Conservation (phyloP, 2,888 invertebrate genomes). For the Drosophila aldrichi region DNA sequence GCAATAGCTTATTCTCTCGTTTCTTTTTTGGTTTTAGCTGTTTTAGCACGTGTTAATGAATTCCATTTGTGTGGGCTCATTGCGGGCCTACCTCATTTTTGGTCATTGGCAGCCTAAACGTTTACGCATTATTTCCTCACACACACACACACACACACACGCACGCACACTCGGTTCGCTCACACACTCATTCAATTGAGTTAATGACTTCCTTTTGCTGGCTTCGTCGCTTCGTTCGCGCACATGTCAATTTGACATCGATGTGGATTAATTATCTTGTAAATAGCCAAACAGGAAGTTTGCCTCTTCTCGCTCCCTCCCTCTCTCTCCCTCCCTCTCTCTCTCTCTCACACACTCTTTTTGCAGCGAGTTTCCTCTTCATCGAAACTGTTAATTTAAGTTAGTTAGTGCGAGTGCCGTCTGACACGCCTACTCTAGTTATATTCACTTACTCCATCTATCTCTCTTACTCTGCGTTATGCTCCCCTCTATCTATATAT, state of each 20-base stretch:
- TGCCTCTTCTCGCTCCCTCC: neutral
- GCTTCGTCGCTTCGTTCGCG: slow-evolving; percentile 16
- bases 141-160: slow-evolving; percentile 11
- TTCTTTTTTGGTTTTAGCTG: neutral
- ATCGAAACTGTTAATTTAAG: neutral
- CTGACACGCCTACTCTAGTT: neutral
- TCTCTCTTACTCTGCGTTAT: neutral
- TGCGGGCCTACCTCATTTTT: slow-evolving; percentile 13
- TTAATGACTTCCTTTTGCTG: slow-evolving; percentile 62
- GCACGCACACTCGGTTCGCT: no score
- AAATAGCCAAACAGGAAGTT: slow-evolving; percentile 61
- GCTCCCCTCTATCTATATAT: neutral
- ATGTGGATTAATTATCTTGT: slow-evolving; percentile 71
- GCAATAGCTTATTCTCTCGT: neutral
- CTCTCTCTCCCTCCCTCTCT: neutral
- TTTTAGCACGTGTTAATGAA: slow-evolving; percentile 51
- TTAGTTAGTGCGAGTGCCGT: neutral
- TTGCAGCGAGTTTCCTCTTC: slow-evolving; percentile 4
- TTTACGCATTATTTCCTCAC: slow-evolving; percentile 47
- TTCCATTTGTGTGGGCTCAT: slow-evolving; percentile 1
- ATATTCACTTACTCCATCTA: neutral
- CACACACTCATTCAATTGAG: slow-evolving; percentile 1
- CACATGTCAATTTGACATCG: slow-evolving; percentile 74
- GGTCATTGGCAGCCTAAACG: slow-evolving; percentile 31
- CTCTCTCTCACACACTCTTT: neutral